A percentile compares a stretch with the other conserved stretches of the same genome.
Conservation (phyloP, 2,888 invertebrate species). For the Bruchidius siliquastri region DNA sequence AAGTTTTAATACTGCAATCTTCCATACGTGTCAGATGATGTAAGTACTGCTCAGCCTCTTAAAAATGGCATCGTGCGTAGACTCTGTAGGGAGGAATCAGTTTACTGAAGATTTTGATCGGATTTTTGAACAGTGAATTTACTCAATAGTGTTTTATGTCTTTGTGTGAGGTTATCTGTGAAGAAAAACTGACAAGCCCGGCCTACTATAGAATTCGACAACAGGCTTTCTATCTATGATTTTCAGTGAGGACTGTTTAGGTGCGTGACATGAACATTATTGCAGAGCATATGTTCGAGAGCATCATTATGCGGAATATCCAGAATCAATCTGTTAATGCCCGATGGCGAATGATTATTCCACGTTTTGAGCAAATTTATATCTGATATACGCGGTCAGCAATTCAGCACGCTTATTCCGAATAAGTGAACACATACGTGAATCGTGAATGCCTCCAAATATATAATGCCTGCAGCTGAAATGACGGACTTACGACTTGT, state of each 20-base stretch:
- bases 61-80: too few species aligned
- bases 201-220: too few species aligned
- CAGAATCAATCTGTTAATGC: neutral
- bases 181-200: too few species aligned
- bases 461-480: neutral
- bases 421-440: neutral
- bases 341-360: neutral
- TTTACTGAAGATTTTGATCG: too few species aligned
- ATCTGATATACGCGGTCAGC: neutral
- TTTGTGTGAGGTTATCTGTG: too few species aligned
- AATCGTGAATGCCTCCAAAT: neutral
- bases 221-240: neutral
- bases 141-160: too few species aligned
- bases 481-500: neutral
- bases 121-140: too few species aligned
- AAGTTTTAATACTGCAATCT: too few species aligned
- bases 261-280: neutral
- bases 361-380: neutral
- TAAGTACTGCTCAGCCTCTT: too few species aligned
- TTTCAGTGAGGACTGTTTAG: neutral
- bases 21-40: too few species aligned
- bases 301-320: neutral
- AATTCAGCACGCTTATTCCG: neutral
- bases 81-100: too few species aligned
- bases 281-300: neutral